Percentiles rank a stretch among this genome's conserved stretches.
Conservation (phyloP, 2,888 invertebrate genomes). For the Amiota minor region DNA sequence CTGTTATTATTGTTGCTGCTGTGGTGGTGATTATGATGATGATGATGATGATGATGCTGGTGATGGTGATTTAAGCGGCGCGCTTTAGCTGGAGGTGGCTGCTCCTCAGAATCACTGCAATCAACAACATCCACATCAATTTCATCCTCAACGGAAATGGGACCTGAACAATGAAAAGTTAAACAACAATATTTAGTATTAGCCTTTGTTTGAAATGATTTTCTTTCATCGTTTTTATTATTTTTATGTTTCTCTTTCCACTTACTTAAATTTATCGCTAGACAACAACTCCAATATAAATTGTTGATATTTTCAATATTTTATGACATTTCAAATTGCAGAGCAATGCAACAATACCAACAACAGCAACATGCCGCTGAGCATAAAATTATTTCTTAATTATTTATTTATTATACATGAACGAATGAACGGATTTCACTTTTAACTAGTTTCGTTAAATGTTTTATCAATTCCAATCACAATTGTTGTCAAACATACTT, state of each 20-base stretch:
- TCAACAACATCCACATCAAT: conserved; percentile 80
- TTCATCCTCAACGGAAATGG: conserved; percentile 77
- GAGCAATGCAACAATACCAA: neutral
- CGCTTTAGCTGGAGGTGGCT: conserved; percentile 62
- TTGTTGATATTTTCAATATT: conserved; percentile 1
- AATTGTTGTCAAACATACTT: no score
- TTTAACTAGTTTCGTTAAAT: neutral
- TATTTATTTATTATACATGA: neutral
- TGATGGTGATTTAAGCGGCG: conserved; percentile 63
- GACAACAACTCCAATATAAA: conserved; percentile 20
- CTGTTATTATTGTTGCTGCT: conserved; percentile 44
- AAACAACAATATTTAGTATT: neutral
- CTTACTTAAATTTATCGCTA: conserved; percentile 12
- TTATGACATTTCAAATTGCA: no score
- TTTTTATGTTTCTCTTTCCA: neutral
- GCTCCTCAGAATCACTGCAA: conserved; percentile 80
- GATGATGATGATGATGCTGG: conserved; percentile 41
- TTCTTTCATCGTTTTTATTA: neutral
- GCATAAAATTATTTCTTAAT: conserved; percentile 4
- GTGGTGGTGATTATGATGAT: conserved; percentile 40
- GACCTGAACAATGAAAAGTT: conserved; percentile 67
- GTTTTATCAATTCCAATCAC: neutral
- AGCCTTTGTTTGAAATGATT: neutral
- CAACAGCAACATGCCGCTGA: conserved; percentile 33
- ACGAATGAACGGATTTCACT: neutral